phyloP scores from a whole-genome alignment of 1,140 invertebrate genomes.

The Eupeodes corollae region DNA sequence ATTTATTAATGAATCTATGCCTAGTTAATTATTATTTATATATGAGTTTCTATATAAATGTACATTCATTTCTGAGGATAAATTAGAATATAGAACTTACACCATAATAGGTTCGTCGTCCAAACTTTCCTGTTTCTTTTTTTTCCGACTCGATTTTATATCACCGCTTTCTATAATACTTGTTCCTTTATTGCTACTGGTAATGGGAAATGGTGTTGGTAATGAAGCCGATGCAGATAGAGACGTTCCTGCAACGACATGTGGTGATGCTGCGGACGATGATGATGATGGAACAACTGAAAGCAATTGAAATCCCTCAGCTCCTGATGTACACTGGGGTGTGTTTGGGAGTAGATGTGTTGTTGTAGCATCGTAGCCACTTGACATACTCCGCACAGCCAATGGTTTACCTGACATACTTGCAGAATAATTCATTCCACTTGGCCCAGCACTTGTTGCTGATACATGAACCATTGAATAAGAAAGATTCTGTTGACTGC shows the following conservation, averaged over 20 bases:
- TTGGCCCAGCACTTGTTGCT: too few relatives aligned
- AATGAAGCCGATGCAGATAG: not conserved
- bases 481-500: too few relatives aligned
- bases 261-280: not conserved
- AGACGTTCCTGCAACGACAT: too few relatives aligned
- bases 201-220: not conserved
- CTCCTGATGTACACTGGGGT: too few relatives aligned
- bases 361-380: conserved; percentile 1
- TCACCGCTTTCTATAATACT: not conserved
- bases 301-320: not conserved
- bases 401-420: not conserved
- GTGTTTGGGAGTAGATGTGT: not conserved
- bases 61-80: not conserved
- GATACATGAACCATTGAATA: too few relatives aligned
- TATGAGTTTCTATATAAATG: not conserved
- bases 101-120: conserved; percentile 11
- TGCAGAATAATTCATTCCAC: not conserved
- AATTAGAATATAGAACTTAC: not conserved
- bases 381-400: conserved; percentile 6
- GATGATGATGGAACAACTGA: not conserved
- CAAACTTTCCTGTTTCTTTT: conserved; percentile 2
- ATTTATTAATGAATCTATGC: not conserved
- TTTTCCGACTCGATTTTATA: conserved; percentile 2
- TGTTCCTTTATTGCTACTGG: not conserved
- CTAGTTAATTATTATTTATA: not conserved